Evolutionary conservation across 2,797 vertebrate genomes (phyloP).

Genomic region (Pipistrellus kuhlii): DNA sequence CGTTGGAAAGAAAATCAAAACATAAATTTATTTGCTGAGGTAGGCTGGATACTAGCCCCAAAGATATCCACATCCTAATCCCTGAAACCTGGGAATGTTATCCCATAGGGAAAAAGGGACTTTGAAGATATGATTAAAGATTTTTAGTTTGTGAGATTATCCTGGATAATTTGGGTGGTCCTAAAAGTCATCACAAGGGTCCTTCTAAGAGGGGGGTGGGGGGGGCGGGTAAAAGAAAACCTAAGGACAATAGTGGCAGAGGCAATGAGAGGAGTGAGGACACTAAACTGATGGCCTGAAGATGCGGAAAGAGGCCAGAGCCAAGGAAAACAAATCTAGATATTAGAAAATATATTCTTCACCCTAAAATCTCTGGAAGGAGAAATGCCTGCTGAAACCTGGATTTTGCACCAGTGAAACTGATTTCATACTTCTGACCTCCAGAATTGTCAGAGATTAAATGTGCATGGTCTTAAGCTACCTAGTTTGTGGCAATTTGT

Average conservation of each 20-base stretch:
- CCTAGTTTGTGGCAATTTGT: neutral
- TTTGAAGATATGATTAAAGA: neutral
- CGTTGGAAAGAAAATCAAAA: neutral
- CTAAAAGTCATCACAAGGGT: neutral
- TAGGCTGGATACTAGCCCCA: neutral
- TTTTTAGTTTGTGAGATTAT: neutral
- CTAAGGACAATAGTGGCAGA: neutral
- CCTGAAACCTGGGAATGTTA: neutral
- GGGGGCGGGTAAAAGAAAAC: neutral
- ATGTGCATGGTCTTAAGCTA: neutral
- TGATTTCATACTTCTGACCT: neutral
- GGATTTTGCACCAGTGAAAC: neutral
- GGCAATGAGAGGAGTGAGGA: neutral
- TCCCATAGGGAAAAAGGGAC: neutral
- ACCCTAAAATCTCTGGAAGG: neutral
- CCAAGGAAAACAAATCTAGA: conserved; percentile 12
- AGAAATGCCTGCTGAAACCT: neutral
- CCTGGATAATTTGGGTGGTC: neutral
- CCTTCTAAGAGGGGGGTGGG: neutral
- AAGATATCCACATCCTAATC: neutral
- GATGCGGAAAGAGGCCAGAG: neutral
- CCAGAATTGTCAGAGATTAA: neutral
- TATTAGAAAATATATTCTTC: neutral
- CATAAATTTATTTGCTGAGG: neutral
- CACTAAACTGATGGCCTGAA: neutral